A percentile compares a stretch with the other conserved stretches of the same genome.
phyloP scores from a whole-genome alignment of 2,888 invertebrate genomes.

The Mythimna impura region DNA sequence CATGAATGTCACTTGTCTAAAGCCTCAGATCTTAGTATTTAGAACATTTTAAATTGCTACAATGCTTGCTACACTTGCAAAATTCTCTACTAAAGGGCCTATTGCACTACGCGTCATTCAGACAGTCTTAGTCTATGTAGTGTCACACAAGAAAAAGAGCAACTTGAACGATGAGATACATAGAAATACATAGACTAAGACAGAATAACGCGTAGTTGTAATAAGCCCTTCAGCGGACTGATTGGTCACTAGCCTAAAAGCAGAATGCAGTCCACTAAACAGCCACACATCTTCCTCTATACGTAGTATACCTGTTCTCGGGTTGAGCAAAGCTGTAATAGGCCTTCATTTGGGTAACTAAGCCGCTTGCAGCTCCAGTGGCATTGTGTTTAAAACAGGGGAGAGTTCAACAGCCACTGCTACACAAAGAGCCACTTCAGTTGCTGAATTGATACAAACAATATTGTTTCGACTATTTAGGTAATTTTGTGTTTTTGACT shows the following conservation, averaged over 20 bases:
- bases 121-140: too few relatives aligned
- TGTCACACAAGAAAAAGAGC: too few relatives aligned
- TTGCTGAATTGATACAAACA: conserved; percentile 50
- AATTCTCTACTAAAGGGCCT: too few relatives aligned
- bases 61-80: too few relatives aligned
- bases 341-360: conserved; percentile 52
- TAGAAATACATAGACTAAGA: too few relatives aligned
- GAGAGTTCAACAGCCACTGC: conserved; percentile 34
- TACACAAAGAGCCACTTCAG: conserved; percentile 42
- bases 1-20: too few relatives aligned
- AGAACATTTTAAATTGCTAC: too few relatives aligned
- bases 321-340: conserved; percentile 40
- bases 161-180: too few relatives aligned
- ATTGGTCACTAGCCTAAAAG: conserved; percentile 1
- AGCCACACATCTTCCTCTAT: conserved; percentile 21
- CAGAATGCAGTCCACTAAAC: conserved; percentile 18
- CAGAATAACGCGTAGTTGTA: too few relatives aligned
- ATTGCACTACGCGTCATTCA: too few relatives aligned
- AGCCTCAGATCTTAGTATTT: too few relatives aligned
- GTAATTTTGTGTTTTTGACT: conserved; percentile 5
- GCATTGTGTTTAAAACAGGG: conserved; percentile 44
- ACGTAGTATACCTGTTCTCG: conserved; percentile 17
- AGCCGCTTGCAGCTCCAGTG: conserved; percentile 40
- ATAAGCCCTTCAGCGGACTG: too few relatives aligned
- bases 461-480: conserved; percentile 37